Conservation (phyloP, 2,797 vertebrate species). For the Eulemur coronatus region DNA sequence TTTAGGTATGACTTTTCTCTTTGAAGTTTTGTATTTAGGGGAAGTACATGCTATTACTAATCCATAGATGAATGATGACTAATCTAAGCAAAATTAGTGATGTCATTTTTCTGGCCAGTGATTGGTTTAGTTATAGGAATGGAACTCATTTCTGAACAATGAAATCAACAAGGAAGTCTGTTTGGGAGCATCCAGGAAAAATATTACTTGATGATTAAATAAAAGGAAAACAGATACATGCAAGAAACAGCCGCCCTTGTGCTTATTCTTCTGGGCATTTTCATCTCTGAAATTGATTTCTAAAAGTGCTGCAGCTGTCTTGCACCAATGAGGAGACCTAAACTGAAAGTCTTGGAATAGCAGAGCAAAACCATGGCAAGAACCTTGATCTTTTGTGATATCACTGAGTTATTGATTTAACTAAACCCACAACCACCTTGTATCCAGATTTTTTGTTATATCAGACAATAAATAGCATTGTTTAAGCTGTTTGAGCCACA, state of each 20-base stretch:
- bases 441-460: neutral
- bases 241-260: neutral
- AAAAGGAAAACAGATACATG: neutral
- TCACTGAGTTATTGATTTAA: neutral
- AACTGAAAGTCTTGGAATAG: neutral
- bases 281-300: neutral
- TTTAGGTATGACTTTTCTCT: neutral
- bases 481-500: neutral
- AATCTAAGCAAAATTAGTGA: neutral
- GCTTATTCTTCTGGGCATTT: neutral
- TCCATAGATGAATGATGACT: neutral
- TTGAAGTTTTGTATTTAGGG: neutral
- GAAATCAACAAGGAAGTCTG: neutral
- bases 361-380: neutral
- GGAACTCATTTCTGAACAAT: neutral
- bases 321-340: neutral
- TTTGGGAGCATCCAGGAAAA: neutral
- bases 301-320: neutral
- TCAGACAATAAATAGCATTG: neutral
- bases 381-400: neutral
- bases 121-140: neutral
- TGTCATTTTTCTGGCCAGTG: neutral
- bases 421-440: neutral
- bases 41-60: neutral
- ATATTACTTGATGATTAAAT: neutral